Base-by-base conservation (phyloP, 1,140 invertebrate genomes). In the Aphidius ervi region DNA sequence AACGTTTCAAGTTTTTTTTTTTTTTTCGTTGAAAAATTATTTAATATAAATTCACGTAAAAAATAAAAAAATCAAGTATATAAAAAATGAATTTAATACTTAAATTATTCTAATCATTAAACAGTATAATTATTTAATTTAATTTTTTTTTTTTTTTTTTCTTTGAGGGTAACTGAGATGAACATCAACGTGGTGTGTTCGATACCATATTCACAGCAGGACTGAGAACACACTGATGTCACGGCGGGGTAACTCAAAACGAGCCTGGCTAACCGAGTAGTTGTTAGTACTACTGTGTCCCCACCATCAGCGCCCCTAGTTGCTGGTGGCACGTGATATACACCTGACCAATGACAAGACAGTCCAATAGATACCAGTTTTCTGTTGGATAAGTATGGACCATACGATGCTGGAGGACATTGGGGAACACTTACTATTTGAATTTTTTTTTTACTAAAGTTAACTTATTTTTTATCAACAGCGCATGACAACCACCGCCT, bases 151-250 rank as follows among this genome's bases (percentile, higher is more conserved):
- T 31, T 31, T 31, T 31, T 31, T 31, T 31, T 0, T 4, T 31
- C 4, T 31, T 31, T 4, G 1, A 31, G 2, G 4, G 1, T 31
- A 31, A 31, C 23, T 4, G 23, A 31, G 4, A 31, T 31, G 4
- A 31, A 31, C 23, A 31, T 31, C 23, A 31, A 31, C 23, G 23
- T 3, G 73, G 70, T 60, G 64, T 59, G 76, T 73, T 73, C 69
- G 75, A 77, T 73, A 74, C 77, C 77, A 76, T 67, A 76, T 73
- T 75, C 78, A 77, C 78, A 80, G 78, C 78, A 71, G 78, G 78
- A 80, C 78, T 80, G 78, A 78, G 62, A 1, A 65, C 55, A 65
- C 65, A 65, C 56, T 50, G 65, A 56, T 66, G 62, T 65, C 69
- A 58, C 69, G 64, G 71, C 67, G 73, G 73, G 71, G 66, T 54